Base-by-base conservation (phyloP, 2,797 vertebrate species). In the Ctenochaetus hawaiiensis region DNA sequence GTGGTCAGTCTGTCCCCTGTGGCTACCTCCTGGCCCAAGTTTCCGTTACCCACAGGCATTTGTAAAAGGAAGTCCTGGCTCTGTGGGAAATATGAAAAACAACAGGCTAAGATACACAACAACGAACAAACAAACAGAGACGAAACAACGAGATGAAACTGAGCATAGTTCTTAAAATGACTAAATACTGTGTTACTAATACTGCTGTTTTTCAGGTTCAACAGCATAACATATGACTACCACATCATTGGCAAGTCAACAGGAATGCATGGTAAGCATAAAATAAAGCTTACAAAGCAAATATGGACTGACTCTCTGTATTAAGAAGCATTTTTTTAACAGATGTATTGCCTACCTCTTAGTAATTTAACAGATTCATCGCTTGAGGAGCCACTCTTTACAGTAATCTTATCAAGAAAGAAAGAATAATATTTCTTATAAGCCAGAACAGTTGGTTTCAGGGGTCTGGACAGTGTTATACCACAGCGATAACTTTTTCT, bases 61-160 rank as follows among this genome's bases (percentile, higher is more conserved):
- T 98, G 97, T 92, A 99, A 95, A 89, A 99, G 95, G 83, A 98
- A 99, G 93, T 99, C 97, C 93, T 98, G 97, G 90, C 93, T 96
- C 97, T 99, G 87, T 77, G 66, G 57, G 12, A 22, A 71, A 70
- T 37, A 66, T 14, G 7, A 57, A 34, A 80, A 75, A 78, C 3
- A 56, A 10, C 30, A 61, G 47, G 43, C 18, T 61, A 34, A 85
- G 54, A 43, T n/a, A 22, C 0, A 39, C 18, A 49, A 52, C 30
- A 34, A 34, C 30, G 7, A 34, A 34, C 30, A 34, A 34, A 34
- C 30, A 34, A 34, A 34, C 6, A 34, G 30, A 34, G 30, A 34
- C 30, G 30, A 34, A 34, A 34, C 30, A 34, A 34, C 16, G 57
- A 65, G n/a, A 77, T 26, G 23, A 11, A 47, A 23, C 14, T 6